These are phyloP conservation scores for Dioctria rufipes DNA, from an alignment of 2,888 invertebrate species.

Conservation along the genomic window DNA sequence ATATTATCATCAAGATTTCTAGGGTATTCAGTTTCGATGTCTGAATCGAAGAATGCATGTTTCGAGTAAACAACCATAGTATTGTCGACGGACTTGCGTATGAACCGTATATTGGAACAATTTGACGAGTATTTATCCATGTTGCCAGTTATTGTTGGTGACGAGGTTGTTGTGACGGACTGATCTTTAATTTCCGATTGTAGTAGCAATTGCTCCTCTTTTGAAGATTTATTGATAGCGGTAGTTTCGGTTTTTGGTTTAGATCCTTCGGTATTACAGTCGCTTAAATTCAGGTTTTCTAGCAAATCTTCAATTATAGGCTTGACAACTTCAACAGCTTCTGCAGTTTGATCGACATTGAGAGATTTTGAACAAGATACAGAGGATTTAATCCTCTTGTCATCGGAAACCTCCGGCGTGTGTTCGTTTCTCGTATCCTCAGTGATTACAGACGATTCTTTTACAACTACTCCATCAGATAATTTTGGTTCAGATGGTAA, in stretches of 20 bases:
- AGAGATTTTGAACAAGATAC: no score
- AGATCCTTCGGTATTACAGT: not conserved
- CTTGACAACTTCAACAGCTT: conserved; percentile 40
- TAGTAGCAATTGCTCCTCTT: not conserved
- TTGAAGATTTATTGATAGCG: not conserved
- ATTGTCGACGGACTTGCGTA: conserved; percentile 70
- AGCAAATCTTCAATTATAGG: conserved; percentile 54
- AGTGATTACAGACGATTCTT: not conserved
- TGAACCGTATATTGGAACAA: conserved; percentile 68
- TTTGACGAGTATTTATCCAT: conserved; percentile 63
- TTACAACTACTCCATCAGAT: not conserved
- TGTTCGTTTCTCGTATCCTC: not conserved
- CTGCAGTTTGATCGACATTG: not conserved
- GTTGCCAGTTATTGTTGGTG: not conserved
- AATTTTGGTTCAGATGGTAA: not conserved
- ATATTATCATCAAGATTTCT: conserved; percentile 71
- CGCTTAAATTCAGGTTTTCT: conserved; percentile 26
- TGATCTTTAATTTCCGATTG: not conserved
- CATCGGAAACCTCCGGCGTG: not conserved
- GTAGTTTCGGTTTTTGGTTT: not conserved
- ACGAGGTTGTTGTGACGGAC: not conserved
- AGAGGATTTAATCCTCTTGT: not conserved
- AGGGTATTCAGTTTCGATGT: conserved; percentile 69
- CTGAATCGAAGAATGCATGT: conserved; percentile 62
- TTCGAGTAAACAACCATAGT: conserved; percentile 63